Percentiles rank a stretch among this genome's conserved stretches.
Conservation (phyloP, 2,113 vertebrate species). For the Cercocebus atys region DNA sequence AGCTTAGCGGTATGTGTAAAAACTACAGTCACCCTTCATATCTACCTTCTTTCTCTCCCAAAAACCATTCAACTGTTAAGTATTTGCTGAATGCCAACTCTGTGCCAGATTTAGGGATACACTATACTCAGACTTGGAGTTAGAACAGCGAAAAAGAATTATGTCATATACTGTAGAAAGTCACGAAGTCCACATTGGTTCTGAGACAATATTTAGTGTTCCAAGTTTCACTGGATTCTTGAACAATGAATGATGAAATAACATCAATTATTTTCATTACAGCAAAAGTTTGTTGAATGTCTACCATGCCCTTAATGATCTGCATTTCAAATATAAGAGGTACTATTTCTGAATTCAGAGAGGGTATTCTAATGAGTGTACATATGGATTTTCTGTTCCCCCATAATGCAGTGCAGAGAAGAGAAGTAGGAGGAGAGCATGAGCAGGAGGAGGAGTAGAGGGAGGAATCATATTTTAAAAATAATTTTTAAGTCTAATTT, state of each 20-base stretch:
- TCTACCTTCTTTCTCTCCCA: not conserved
- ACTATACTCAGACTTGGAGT: not conserved
- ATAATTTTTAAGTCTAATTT: not conserved
- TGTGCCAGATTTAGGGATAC: not conserved
- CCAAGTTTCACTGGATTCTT: not conserved
- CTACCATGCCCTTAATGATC: accelerated
- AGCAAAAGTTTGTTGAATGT: not conserved
- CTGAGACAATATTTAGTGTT: not conserved
- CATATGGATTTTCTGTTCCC: not conserved
- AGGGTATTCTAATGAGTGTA: not conserved
- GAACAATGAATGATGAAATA: not conserved
- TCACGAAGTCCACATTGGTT: not conserved
- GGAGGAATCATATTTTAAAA: not conserved
- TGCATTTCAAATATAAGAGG: not conserved
- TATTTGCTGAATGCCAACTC: not conserved
- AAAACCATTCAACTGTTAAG: not conserved
- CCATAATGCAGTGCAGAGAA: not conserved
- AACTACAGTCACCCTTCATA: not conserved
- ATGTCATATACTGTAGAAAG: not conserved
- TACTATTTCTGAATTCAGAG: not conserved
- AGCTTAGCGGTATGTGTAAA: not conserved
- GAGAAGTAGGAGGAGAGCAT: not conserved
- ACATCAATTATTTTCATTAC: not conserved
- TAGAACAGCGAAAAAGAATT: not conserved
- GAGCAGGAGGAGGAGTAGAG: not conserved